Conservation (phyloP, 2,888 invertebrate genomes). For the Dicranocentrus wangi region DNA sequence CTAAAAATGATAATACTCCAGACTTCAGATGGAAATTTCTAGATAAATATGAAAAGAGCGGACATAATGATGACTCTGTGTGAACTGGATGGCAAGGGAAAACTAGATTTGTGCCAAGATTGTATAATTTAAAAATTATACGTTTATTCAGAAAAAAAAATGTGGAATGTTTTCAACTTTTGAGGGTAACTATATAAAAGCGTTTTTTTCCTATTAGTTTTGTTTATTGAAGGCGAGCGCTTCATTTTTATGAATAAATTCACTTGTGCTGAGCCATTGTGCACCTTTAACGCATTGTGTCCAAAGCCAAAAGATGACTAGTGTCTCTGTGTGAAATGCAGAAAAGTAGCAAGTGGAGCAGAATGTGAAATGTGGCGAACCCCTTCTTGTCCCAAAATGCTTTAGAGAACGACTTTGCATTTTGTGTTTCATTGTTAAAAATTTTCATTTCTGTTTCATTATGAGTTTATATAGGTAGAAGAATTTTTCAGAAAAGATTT, state of each 20-base stretch:
- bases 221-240: neutral
- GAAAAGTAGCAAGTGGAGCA: slow-evolving; percentile 32
- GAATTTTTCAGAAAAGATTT: neutral
- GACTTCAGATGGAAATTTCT: slow-evolving; percentile 39
- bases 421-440: slow-evolving; percentile 10
- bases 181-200: neutral
- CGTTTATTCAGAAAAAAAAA: slow-evolving; percentile 32
- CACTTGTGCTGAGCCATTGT: neutral
- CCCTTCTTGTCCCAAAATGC: no score
- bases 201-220: slow-evolving; percentile 10
- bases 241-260: slow-evolving; percentile 15
- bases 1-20: slow-evolving; percentile 15
- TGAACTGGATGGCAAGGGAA: slow-evolving; percentile 58
- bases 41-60: slow-evolving; percentile 47
- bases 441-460: slow-evolving; percentile 16
- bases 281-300: neutral
- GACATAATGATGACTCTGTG: slow-evolving; percentile 48
- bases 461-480: slow-evolving; percentile 3
- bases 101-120: slow-evolving; percentile 57
- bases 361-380: neutral
- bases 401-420: slow-evolving; percentile 2
- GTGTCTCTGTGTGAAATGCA: no score
- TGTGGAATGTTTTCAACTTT: slow-evolving; percentile 33
- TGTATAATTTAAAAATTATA: slow-evolving; percentile 59
- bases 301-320: no score